These are phyloP conservation scores for Lacerta bilineata DNA, from an alignment of 2,797 vertebrate genomes.

Conservation along the genomic window DNA sequence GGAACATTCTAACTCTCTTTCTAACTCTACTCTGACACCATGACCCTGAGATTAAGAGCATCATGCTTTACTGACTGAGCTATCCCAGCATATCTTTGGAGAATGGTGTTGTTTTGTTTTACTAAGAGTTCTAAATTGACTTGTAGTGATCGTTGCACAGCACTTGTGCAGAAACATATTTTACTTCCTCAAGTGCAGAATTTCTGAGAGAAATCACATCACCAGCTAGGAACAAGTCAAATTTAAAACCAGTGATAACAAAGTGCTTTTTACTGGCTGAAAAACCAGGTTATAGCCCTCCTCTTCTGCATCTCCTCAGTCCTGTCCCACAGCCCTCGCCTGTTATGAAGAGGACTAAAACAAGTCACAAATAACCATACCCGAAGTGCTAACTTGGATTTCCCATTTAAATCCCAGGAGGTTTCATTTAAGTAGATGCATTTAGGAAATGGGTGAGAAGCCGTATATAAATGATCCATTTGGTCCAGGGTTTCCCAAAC, in stretches of 20 bases:
- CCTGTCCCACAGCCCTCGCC: neutral
- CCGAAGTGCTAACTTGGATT: neutral
- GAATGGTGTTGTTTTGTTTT: neutral
- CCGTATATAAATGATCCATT: neutral
- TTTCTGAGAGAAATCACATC: neutral
- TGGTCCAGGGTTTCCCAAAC: no score
- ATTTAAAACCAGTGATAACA: neutral
- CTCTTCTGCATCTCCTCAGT: neutral
- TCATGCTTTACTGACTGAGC: no score
- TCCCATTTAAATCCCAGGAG: neutral
- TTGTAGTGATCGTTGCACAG: neutral
- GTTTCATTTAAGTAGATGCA: neutral
- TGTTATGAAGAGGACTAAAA: neutral
- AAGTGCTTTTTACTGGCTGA: neutral
- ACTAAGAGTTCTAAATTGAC: neutral
- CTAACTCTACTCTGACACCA: no score
- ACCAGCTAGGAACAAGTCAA: neutral
- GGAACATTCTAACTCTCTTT: no score
- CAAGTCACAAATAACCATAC: neutral
- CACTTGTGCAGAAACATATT: neutral
- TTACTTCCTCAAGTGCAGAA: neutral
- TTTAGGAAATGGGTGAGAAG: neutral
- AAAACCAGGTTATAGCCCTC: neutral
- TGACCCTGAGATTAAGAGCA: no score
- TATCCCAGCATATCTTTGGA: neutral